Conservation (phyloP, 2,888 invertebrate species). For the Lacanobia wlatinum region DNA sequence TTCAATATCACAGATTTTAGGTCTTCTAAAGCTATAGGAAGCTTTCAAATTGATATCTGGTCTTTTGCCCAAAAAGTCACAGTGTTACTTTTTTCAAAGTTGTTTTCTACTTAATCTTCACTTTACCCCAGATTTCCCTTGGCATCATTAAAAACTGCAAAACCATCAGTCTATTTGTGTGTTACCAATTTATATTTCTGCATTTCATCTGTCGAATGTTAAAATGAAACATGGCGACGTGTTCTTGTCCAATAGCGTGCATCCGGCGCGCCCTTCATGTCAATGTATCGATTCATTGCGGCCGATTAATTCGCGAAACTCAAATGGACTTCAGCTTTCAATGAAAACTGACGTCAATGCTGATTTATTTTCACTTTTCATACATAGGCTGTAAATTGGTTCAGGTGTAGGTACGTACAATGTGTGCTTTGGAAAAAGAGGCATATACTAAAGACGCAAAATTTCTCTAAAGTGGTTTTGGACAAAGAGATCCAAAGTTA, state of each 20-base stretch:
- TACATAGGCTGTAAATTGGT: constrained; percentile 5
- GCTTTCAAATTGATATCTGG: neutral
- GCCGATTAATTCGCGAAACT: constrained; percentile 64
- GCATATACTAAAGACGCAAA: too few relatives aligned
- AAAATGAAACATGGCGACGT: constrained; percentile 63
- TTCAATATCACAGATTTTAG: neutral
- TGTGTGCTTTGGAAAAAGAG: neutral
- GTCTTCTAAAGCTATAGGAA: neutral
- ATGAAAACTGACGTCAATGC: constrained; percentile 43
- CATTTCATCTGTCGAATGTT: constrained; percentile 37
- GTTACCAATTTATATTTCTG: constrained; percentile 44
- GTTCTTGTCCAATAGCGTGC: constrained; percentile 64
- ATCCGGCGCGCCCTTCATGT: constrained; percentile 64
- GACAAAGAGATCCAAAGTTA: neutral
- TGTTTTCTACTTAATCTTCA: neutral
- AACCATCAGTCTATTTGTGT: neutral
- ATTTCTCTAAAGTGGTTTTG: too few relatives aligned
- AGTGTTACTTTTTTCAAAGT: too few relatives aligned
- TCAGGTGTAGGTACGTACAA: too few relatives aligned
- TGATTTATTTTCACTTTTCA: constrained; percentile 39
- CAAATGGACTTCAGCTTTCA: constrained; percentile 49
- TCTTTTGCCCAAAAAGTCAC: neutral
- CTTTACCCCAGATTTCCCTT: neutral
- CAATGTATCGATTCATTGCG: constrained; percentile 61
- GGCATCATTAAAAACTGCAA: too few relatives aligned